Base-by-base conservation (phyloP, 2,797 vertebrate genomes). In the Malurus leucopterus region DNA sequence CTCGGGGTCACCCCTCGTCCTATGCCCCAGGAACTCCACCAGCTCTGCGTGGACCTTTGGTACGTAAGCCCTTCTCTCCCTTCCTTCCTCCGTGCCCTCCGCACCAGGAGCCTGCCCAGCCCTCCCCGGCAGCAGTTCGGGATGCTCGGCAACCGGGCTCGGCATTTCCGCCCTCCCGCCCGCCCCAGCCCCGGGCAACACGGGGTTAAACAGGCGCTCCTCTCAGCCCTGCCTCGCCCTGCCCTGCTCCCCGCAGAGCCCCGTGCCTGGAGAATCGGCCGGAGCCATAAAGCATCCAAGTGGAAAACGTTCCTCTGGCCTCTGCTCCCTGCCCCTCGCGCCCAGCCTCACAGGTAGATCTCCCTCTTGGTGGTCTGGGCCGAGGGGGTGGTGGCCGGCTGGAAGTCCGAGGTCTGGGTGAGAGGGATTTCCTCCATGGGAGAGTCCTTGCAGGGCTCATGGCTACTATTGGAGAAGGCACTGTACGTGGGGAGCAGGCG, bases 401-500 rank as follows among this genome's bases (percentile, higher is more conserved):
- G 98, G 94, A 98, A 99, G 97, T 99, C 99, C 91, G 97, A 98
- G 93, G 98, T 98, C 98, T 99, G 99, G 97, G 98, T 99, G 96
- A 99, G 97, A 72, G 99, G 98, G 93, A 99, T 99, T 97, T 99
- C 99, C 97, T 99, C 99, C 98, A 98, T 97, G 92, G 98, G 97
- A 93, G 98, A 99, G 98, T 99, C 98, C 98, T 98, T 99, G 93
- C 98, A 98, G 93, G 98, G 97, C 96, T 99, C 98, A 96, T 99
- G 99, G 98, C 98, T 99, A 93, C 98, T 98, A 96, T 98, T 97
- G 84, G 98, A 97, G 97, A 99, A 99, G 98, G 99, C 99, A 99
- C 99, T 99, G 98, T 99, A 99, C 94, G 99, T 98, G 89, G 99
- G 98, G 98, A 99, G 98, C 97, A 99, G 99, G 93, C 98, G 98